Evolutionary conservation across 2,113 vertebrate genomes (phyloP).

Genomic region (Hippocampus barbouri): DNA sequence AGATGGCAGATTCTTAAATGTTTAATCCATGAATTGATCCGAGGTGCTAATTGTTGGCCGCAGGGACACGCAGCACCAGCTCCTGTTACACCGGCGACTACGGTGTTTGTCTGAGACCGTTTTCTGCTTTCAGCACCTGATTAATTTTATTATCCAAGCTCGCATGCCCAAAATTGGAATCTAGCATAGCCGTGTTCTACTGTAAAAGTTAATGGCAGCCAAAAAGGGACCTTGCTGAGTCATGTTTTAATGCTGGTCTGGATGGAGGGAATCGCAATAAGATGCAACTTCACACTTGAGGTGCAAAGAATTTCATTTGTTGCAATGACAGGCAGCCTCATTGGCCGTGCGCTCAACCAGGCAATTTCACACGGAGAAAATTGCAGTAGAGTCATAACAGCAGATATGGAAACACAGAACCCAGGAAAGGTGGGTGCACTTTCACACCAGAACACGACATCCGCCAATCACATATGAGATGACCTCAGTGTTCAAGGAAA

Average conservation of each 20-base stretch:
- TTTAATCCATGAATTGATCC: constrained; percentile 55
- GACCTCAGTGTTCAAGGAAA: too few relatives aligned
- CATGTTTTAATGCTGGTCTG: not conserved
- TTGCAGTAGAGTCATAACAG: not conserved
- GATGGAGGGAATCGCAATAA: not conserved
- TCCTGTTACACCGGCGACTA: constrained; percentile 39
- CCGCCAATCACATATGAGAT: too few relatives aligned
- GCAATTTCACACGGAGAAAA: not conserved
- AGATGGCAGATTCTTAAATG: constrained; percentile 52
- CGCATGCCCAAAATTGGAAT: not conserved
- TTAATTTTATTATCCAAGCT: not conserved
- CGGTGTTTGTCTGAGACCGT: not conserved
- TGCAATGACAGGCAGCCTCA: not conserved
- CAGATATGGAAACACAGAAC: not conserved
- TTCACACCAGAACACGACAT: too few relatives aligned
- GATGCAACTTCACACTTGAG: not conserved
- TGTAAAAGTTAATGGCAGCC: not conserved
- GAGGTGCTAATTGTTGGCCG: constrained; percentile 34
- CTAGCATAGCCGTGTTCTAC: not conserved
- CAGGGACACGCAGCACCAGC: constrained; percentile 5
- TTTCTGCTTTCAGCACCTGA: not conserved
- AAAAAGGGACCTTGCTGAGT: not conserved
- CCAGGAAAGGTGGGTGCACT: not conserved
- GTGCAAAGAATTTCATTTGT: not conserved
- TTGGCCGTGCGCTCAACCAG: not conserved